Base-by-base conservation (phyloP, 2,113 vertebrate species). In the Micronisus gabar region DNA sequence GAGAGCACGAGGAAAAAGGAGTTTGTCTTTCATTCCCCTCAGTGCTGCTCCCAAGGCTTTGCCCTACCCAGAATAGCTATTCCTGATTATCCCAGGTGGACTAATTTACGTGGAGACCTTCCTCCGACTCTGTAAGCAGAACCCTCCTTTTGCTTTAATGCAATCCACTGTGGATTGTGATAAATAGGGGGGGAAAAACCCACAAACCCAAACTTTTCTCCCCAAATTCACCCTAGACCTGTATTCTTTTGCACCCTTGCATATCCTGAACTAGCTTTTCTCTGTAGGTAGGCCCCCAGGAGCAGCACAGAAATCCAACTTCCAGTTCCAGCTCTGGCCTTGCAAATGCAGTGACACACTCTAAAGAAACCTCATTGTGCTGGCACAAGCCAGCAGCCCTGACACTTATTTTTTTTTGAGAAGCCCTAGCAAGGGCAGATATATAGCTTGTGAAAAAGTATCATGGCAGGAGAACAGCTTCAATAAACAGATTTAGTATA, bases 101-200 rank as follows among this genome's bases (percentile, higher is more conserved):
- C n/a, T 36, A 4, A 79, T 85, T 71, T 47, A 27, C 0, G 0
- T 41, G 23, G 17, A 65, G 68, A 79, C 62, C 82, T 68, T 84
- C 50, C 65, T 45, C 52, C 0, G 2, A 10, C 29, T 59, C 40
- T 15, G 13, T 10, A 36, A 75, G 56, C 43, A 38, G n/a, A 90
- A 25, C 29, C 30, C 15, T 70, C 30, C 13, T 40, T 83, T 61
- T 30, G 14, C 26, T 90, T 85, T 41, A 52, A 52, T 47, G 20
- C 43, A 56, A 20, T 17, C 29, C 36, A 18, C 34, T 13, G 15
- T 40, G 48, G 43, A 30, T 38, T 38, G 38, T 50, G 34, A 13
- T 72, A 43, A 74, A 48, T 6, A 4, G 23, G 9, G 26, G 26
- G 1, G 1, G 1, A 2, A 10, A n/a, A 15, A 0, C 8, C 26